Base-by-base conservation (phyloP, 2,797 vertebrate species). In the Eptatretus atami region DNA sequence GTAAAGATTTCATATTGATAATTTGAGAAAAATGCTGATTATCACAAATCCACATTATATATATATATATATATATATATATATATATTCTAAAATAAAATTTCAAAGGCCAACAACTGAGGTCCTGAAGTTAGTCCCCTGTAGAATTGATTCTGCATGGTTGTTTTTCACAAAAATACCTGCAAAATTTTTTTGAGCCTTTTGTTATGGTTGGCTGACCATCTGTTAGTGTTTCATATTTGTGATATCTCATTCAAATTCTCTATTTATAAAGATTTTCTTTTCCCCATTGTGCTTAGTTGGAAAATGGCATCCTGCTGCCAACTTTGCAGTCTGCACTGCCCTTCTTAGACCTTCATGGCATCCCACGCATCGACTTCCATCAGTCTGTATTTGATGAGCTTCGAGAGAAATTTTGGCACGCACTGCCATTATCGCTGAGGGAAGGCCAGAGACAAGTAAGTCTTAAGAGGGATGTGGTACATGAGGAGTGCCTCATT, bases 351-450 rank as follows among this genome's bases (percentile, higher is more conserved):
- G 90, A 98, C 74, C 81, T 95, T 63, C 88, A 98, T 1, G 86
- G 88, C 13, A 98, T 84, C 0, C 90, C 90, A 1, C 76, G 90
- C 8, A 74, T 93, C n/a, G 88, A 98, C 75, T 98, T 98, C 70
- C 90, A 98, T 69, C 90, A 98, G 77, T 96, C 88, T 0, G 90
- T 98, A 24, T 96, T 98, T 3, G 87, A 95, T 1, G 90, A 98
- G 73, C 78, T 96, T 11, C 72, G 88, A 2, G 90, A 98, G 13
- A 98, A 98, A 70, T 73, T 98, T 80, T 93, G 79, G 90, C 95
- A 72, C 77, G 85, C 14, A 83, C 95, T 3, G 88, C 86, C 0
- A 72, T 73, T 64, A 94, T 98, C 1, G 88, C 87, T 0, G 65
- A 73, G 0, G n/a, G 72, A 85, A 44, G 31, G 31, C 31, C 31